These are phyloP conservation scores for Acanthococcus lagerstroemiae DNA, from an alignment of 2,888 invertebrate genomes.

Conservation along the genomic window DNA sequence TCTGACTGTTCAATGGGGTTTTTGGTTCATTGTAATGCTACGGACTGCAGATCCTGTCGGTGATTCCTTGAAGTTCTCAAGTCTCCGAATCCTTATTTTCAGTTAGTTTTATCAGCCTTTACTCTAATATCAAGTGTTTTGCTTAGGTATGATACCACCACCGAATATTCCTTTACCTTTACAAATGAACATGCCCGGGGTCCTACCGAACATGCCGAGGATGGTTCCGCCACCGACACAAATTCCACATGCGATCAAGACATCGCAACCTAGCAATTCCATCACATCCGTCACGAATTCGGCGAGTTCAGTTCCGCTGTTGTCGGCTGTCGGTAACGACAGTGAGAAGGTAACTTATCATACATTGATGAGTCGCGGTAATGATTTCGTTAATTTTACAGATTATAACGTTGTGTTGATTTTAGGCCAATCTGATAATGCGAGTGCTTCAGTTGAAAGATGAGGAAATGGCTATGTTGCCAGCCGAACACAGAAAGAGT, in stretches of 20 bases:
- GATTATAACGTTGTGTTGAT: constrained; percentile 18
- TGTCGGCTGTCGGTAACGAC: constrained; percentile 2
- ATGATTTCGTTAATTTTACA: not conserved
- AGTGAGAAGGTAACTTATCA: constrained; percentile 30
- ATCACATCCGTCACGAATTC: constrained; percentile 31
- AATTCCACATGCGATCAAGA: constrained; percentile 31
- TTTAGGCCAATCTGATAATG: constrained; percentile 88
- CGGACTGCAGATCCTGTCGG: no score
- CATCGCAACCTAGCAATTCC: constrained; percentile 35
- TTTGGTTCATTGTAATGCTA: no score
- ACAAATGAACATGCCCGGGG: constrained; percentile 40
- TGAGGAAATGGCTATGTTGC: constrained; percentile 91
- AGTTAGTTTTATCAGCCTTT: no score
- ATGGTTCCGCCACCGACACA: constrained; percentile 35
- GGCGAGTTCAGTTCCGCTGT: constrained; percentile 4
- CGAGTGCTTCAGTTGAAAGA: constrained; percentile 95
- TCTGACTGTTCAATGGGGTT: no score
- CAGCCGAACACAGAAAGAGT: constrained; percentile 90
- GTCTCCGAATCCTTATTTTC: no score
- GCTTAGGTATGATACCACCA: constrained; percentile 21
- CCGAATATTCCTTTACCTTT: constrained; percentile 10
- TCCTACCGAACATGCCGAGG: constrained; percentile 39
- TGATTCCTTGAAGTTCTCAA: no score
- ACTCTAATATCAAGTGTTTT: no score
- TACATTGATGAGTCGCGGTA: not conserved